These are phyloP conservation scores for Xenops minutus DNA, from an alignment of 2,797 vertebrate species.

Conservation along the genomic window DNA sequence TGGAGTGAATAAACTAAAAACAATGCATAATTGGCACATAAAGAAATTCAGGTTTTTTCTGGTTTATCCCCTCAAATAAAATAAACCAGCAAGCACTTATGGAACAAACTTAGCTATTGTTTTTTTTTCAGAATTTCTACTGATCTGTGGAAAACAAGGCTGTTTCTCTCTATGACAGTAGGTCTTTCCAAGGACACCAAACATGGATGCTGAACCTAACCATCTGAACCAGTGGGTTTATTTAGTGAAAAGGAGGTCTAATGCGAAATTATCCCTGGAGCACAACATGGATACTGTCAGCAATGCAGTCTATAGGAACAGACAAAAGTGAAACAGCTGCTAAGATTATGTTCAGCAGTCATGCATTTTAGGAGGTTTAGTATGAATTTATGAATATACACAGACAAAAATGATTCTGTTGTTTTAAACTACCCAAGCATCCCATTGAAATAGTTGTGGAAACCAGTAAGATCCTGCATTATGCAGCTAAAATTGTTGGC, in stretches of 20 bases:
- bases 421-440: background rate
- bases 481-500: background rate
- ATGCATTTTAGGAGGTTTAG: background rate
- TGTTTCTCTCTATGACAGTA: background rate
- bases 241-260: background rate
- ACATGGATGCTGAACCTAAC: rapidly evolving
- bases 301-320: background rate
- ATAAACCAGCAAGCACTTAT: background rate
- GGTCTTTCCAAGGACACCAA: background rate
- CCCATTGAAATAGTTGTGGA: background rate
- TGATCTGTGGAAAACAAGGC: background rate
- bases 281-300: background rate
- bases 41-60: background rate
- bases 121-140: background rate
- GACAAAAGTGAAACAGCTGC: background rate
- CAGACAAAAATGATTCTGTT: background rate
- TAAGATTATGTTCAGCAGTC: background rate
- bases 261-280: background rate
- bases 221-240: background rate
- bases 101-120: background rate
- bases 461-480: background rate
- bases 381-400: background rate
- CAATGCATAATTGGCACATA: background rate
- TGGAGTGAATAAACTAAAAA: background rate
- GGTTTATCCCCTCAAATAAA: background rate